phyloP scores from a whole-genome alignment of 2,888 invertebrate species.

The Torymus texanus region DNA sequence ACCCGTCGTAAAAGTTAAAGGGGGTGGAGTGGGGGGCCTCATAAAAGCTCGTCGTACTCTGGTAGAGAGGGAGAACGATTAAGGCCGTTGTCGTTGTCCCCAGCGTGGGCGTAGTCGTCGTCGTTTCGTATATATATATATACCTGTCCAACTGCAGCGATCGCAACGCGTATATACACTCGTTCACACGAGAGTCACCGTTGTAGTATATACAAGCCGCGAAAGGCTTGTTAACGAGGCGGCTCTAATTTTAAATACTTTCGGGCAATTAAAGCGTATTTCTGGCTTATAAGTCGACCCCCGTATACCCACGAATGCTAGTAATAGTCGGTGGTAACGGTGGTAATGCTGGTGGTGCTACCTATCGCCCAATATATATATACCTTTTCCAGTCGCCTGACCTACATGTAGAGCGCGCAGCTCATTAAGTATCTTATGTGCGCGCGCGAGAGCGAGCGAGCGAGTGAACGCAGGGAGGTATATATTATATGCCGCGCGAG shows the following conservation, averaged over 20 bases:
- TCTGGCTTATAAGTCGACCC: conserved; percentile 15
- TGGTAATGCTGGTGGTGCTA: neutral
- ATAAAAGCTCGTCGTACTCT: neutral
- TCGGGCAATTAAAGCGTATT: conserved; percentile 52
- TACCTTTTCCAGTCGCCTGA: conserved; percentile 25
- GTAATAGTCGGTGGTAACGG: too few relatives aligned
- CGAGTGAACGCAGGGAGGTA: too few relatives aligned
- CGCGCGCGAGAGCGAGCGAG: too few relatives aligned
- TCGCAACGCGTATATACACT: too few relatives aligned
- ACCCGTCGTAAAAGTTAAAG: conserved; percentile 72
- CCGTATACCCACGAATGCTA: too few relatives aligned
- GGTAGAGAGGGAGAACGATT: neutral
- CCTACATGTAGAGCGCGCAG: conserved; percentile 18
- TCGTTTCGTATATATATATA: too few relatives aligned
- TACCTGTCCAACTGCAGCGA: too few relatives aligned
- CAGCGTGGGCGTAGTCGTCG: conserved; percentile 8
- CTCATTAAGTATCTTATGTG: too few relatives aligned
- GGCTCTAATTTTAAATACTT: conserved; percentile 53
- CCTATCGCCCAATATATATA: conserved; percentile 10
- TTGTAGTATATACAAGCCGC: neutral
- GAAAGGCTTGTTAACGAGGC: conserved; percentile 54
- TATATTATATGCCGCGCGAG: too few relatives aligned
- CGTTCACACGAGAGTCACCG: neutral
- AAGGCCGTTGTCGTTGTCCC: neutral
- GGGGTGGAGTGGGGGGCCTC: conserved; percentile 64